A percentile compares a stretch with the other conserved stretches of the same genome.
phyloP scores from a whole-genome alignment of 2,113 vertebrate genomes.

The Forbesichthys papilliferus region DNA sequence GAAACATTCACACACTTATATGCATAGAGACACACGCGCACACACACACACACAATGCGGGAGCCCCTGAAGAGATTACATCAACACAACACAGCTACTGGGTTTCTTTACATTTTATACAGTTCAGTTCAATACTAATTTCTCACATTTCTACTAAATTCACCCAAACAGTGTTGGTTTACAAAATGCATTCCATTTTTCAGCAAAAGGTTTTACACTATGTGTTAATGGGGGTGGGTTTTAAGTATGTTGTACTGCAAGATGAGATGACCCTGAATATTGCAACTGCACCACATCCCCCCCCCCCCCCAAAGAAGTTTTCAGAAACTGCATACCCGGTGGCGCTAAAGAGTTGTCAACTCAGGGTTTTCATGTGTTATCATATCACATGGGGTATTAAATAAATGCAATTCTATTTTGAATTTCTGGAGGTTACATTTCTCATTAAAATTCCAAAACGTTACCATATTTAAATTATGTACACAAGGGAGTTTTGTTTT shows the following conservation, averaged over 20 bases:
- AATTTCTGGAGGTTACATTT: slow-evolving; percentile 27
- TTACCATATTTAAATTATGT: slow-evolving; percentile 63
- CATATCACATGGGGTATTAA: slow-evolving; percentile 46
- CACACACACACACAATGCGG: slow-evolving; percentile 32
- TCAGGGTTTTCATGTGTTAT: slow-evolving; percentile 66
- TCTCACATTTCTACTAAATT: slow-evolving; percentile 44
- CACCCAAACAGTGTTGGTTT: slow-evolving; percentile 67
- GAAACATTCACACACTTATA: slow-evolving; percentile 9
- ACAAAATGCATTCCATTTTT: slow-evolving; percentile 76
- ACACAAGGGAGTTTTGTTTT: slow-evolving; percentile 28
- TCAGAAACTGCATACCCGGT: slow-evolving; percentile 60
- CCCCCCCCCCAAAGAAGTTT: slow-evolving; percentile 44
- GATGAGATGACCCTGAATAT: slow-evolving; percentile 41
- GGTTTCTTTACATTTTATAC: slow-evolving; percentile 53
- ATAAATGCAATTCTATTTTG: slow-evolving; percentile 53
- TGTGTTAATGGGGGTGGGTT: slow-evolving; percentile 40
- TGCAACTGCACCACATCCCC: slow-evolving; percentile 47
- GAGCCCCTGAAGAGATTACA: slow-evolving; percentile 75
- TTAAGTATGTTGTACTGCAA: slow-evolving; percentile 42
- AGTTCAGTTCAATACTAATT: slow-evolving; percentile 41
- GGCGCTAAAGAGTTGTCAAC: slow-evolving; percentile 71
- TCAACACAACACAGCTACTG: slow-evolving; percentile 45
- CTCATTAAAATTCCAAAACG: slow-evolving; percentile 48
- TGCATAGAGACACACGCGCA: not conserved
- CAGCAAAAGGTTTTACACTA: slow-evolving; percentile 67